These are phyloP conservation scores for Montipora foliosa DNA, from an alignment of 64 coral and sea anemone genomes.

Conservation along the genomic window DNA sequence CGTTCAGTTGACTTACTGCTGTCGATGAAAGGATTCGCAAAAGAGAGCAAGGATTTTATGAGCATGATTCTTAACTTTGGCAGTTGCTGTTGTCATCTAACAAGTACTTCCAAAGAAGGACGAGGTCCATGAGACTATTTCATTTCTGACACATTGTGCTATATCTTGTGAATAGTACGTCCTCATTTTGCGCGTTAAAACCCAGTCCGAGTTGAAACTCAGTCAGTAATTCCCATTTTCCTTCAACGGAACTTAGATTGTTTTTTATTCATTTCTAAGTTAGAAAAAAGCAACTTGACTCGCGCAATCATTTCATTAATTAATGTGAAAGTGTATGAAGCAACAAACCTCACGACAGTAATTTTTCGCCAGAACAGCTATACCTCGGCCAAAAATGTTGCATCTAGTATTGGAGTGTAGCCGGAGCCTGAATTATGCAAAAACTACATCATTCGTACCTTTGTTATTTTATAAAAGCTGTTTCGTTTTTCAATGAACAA, in stretches of 20 bases:
- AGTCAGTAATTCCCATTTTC: background rate
- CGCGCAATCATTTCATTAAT: conserved; percentile 30
- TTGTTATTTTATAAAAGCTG: background rate
- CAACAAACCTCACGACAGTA: conserved; percentile 23
- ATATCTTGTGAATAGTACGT: background rate
- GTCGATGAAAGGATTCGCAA: background rate
- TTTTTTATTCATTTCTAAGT: background rate
- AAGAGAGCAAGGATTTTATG: background rate
- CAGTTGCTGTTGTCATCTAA: background rate
- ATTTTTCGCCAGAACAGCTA: no score
- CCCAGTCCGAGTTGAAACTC: background rate
- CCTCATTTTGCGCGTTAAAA: background rate
- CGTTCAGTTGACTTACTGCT: background rate
- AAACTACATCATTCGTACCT: no score
- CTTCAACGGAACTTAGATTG: background rate
- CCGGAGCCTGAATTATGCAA: no score
- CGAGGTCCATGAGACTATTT: background rate
- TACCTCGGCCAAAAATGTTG: no score
- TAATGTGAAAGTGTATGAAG: conserved; percentile 31
- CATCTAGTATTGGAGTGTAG: no score
- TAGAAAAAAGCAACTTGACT: conserved; percentile 23
- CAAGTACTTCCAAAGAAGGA: background rate
- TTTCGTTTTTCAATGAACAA: background rate
- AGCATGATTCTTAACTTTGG: background rate
- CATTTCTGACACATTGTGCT: background rate